Conservation (phyloP, 2,888 invertebrate species). For the Halictus ligatus region DNA sequence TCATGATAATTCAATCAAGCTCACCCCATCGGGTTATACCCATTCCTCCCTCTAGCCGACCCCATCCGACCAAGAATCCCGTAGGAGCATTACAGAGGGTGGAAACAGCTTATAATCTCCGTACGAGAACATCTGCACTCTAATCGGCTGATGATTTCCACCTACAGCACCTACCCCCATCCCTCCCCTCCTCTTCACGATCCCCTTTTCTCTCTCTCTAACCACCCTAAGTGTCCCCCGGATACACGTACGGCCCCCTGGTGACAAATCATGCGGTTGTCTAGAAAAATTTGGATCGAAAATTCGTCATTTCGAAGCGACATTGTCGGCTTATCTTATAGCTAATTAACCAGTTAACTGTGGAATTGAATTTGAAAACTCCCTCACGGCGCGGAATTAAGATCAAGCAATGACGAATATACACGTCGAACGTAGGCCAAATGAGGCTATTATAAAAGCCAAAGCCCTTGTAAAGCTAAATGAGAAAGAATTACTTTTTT, state of each 20-base stretch:
- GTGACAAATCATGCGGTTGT: conserved; percentile 46
- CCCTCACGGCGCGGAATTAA: too few species aligned
- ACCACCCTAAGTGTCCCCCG: conserved; percentile 9
- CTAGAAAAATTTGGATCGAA: conserved; percentile 5
- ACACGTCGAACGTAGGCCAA: too few species aligned
- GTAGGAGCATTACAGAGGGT: conserved; percentile 60
- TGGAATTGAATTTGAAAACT: too few species aligned
- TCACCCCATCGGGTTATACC: conserved; percentile 70
- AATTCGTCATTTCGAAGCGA: background rate
- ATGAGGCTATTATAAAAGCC: too few species aligned
- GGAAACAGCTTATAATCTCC: conserved; percentile 80
- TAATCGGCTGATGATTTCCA: conserved; percentile 83
- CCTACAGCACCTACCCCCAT: conserved; percentile 50
- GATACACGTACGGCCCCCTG: background rate
- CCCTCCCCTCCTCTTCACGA: conserved; percentile 9
- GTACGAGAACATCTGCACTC: conserved; percentile 83
- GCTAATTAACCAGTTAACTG: too few species aligned
- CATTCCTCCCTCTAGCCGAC: conserved; percentile 52
- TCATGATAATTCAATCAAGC: conserved; percentile 84
- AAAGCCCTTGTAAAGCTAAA: too few species aligned
- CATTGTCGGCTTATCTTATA: background rate
- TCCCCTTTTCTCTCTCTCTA: background rate
- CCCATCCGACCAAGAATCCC: conserved; percentile 55
- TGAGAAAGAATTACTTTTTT: too few species aligned
- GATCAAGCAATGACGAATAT: too few species aligned